These are phyloP conservation scores for Balearica regulorum DNA, from an alignment of 2,797 vertebrate genomes.

Conservation along the genomic window DNA sequence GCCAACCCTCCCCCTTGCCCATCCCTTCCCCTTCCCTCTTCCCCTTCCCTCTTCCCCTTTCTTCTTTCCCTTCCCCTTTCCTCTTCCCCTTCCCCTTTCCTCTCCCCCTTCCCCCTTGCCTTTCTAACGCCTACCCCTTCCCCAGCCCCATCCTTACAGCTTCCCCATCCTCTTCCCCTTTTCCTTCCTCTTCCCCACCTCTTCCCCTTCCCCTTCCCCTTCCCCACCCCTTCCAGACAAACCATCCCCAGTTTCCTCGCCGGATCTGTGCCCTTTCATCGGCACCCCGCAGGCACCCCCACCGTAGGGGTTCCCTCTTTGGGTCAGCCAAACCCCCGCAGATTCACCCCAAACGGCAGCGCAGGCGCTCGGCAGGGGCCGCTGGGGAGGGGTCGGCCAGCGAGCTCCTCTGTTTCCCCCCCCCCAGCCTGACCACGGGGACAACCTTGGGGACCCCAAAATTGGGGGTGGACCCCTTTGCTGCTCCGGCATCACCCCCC, in stretches of 20 bases:
- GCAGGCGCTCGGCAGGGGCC: background rate
- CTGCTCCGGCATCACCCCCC: background rate
- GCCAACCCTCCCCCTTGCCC: too few species aligned
- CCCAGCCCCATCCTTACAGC: too few species aligned
- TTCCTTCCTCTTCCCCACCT: background rate
- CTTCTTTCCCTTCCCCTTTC: too few species aligned
- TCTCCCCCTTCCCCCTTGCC: too few species aligned
- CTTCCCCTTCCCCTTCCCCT: background rate
- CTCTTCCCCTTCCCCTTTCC: too few species aligned
- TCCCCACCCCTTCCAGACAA: background rate
- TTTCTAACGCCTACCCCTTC: too few species aligned
- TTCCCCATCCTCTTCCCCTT: too few species aligned
- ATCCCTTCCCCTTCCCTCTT: too few species aligned
- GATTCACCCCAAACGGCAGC: fast-evolving
- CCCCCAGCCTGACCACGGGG: background rate
- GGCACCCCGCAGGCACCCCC: background rate
- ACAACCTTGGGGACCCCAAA: background rate
- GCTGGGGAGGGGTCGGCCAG: background rate
- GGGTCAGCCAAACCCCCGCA: fast-evolving
- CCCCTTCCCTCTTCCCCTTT: too few species aligned
- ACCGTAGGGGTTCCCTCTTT: fast-evolving
- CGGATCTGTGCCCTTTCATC: background rate
- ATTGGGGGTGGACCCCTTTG: fast-evolving
- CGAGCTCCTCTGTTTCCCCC: background rate
- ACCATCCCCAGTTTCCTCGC: background rate